Conservation (phyloP, 2,113 vertebrate species). For the Prolemur simus region DNA sequence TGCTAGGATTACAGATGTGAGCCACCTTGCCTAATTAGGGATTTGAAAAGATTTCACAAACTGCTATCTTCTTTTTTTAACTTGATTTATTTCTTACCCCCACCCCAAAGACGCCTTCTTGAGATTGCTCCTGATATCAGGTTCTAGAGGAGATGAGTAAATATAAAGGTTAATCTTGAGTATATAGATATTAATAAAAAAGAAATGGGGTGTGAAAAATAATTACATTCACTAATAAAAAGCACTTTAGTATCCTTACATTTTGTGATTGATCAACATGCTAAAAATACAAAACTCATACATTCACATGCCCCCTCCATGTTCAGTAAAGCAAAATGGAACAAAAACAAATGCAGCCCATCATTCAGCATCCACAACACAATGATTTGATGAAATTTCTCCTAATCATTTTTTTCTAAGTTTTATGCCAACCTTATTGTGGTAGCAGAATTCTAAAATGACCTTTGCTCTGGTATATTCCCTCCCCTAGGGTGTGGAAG, state of each 20-base stretch:
- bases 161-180: not conserved
- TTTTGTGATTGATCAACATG: not conserved
- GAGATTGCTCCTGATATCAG: not conserved
- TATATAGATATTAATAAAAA: not conserved
- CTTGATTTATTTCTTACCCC: not conserved
- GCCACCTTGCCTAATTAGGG: too few relatives aligned
- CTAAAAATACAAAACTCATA: not conserved
- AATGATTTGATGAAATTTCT: conserved; percentile 16
- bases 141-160: not conserved
- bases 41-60: not conserved
- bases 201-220: conserved; percentile 47
- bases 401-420: not conserved
- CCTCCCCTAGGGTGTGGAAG: not conserved
- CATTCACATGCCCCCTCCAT: not conserved
- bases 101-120: not conserved
- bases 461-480: not conserved
- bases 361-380: not conserved
- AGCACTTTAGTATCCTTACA: conserved; percentile 35
- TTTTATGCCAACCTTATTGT: not conserved
- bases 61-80: not conserved
- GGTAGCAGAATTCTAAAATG: not conserved
- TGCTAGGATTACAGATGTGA: too few relatives aligned
- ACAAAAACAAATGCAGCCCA: not conserved
- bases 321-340: not conserved
- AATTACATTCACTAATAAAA: not conserved